phyloP scores from a whole-genome alignment of 2,113 vertebrate genomes.

The Eupsittula cactorum region DNA sequence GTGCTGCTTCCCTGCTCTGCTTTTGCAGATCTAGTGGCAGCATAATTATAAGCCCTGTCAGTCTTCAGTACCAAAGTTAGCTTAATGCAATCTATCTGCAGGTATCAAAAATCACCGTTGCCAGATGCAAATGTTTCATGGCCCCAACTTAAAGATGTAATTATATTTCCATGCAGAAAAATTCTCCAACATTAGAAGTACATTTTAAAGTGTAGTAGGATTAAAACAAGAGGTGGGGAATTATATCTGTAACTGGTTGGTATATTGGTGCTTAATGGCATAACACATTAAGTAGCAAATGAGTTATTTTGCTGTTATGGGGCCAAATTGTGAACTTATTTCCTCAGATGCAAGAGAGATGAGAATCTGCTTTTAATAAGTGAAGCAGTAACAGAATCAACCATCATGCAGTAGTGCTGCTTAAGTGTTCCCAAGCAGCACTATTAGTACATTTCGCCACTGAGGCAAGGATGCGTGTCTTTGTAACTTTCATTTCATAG shows the following conservation, averaged over 20 bases:
- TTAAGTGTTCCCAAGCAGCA: background rate
- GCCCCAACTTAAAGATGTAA: constrained; percentile 6
- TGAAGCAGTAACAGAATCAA: background rate
- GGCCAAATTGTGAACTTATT: background rate
- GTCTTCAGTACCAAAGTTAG: constrained; percentile 34
- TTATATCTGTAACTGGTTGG: background rate
- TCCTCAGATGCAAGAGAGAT: background rate
- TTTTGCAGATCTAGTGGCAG: constrained; percentile 17
- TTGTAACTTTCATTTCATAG: background rate
- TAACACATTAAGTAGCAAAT: background rate
- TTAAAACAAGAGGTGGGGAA: background rate
- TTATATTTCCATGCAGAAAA: background rate
- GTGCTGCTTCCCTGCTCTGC: constrained; percentile 19
- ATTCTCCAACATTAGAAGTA: background rate
- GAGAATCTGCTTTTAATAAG: constrained; percentile 17
- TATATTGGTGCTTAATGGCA: background rate
- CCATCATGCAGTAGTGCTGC: background rate
- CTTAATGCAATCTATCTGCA: constrained; percentile 26
- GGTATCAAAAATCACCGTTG: constrained; percentile 10
- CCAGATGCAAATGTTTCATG: constrained; percentile 3
- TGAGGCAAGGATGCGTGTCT: background rate
- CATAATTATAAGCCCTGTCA: constrained; percentile 32
- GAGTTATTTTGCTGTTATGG: background rate
- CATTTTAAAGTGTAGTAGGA: background rate
- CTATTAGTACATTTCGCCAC: background rate